These are phyloP conservation scores for Episyrphus balteatus DNA, from an alignment of 1,140 invertebrate genomes.

Conservation along the genomic window DNA sequence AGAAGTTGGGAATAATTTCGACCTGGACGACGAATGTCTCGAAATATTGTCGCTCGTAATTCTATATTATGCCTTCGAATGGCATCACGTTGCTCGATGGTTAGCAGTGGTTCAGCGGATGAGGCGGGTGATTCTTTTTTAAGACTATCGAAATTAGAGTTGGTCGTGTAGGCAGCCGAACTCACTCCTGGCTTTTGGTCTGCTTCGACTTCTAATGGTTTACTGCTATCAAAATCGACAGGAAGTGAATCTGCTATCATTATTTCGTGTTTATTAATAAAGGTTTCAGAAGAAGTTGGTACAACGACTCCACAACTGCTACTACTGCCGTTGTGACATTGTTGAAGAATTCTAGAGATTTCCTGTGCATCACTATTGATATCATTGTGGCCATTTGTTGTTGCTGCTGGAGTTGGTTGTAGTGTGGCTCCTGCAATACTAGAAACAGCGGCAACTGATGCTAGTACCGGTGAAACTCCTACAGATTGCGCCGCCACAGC, in stretches of 20 bases:
- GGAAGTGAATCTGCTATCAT: too few species aligned
- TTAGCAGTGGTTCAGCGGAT: slow-evolving; percentile 6
- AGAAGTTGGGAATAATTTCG: slow-evolving; percentile 59
- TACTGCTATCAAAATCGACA: neutral
- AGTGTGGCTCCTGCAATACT: too few species aligned
- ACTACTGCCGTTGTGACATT: slow-evolving; percentile 18
- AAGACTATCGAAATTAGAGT: slow-evolving; percentile 19
- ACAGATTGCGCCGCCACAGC: too few species aligned
- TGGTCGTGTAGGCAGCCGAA: slow-evolving; percentile 7
- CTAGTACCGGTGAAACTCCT: too few species aligned
- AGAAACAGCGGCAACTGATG: too few species aligned
- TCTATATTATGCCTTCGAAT: slow-evolving; percentile 39
- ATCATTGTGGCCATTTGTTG: slow-evolving; percentile 20
- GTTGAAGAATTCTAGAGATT: slow-evolving; percentile 34
- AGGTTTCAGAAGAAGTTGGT: too few species aligned
- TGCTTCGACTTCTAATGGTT: neutral
- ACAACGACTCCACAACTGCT: neutral
- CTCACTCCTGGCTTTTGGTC: slow-evolving; percentile 3
- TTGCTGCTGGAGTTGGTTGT: neutral
- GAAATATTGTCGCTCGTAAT: slow-evolving; percentile 44
- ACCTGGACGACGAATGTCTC: slow-evolving; percentile 39
- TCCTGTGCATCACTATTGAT: slow-evolving; percentile 32
- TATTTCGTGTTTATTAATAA: too few species aligned
- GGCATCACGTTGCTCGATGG: slow-evolving; percentile 35
- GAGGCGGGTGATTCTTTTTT: slow-evolving; percentile 12